Conservation (phyloP, 2,888 invertebrate species). For the Melanotus villosus region DNA sequence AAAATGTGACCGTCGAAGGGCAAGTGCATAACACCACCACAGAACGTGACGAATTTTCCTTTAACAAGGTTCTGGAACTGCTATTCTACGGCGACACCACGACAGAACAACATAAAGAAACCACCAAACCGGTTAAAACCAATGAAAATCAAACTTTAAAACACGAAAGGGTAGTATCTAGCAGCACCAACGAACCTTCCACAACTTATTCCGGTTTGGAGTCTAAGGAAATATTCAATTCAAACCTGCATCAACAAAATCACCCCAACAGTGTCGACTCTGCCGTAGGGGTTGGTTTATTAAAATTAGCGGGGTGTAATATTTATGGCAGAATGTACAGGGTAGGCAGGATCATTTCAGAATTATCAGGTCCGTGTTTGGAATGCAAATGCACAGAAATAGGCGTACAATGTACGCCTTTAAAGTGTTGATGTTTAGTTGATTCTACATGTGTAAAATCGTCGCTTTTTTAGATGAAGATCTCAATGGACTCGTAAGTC, state of each 20-base stretch:
- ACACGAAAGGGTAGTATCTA: conserved; percentile 23
- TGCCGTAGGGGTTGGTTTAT: conserved; percentile 70
- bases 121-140: conserved; percentile 2
- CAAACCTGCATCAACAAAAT: conserved; percentile 8
- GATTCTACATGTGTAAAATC: neutral
- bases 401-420: conserved; percentile 85
- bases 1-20: conserved; percentile 7
- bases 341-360: conserved; percentile 85
- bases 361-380: conserved; percentile 85
- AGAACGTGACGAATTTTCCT: conserved; percentile 70
- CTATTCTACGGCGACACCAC: conserved; percentile 64
- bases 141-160: neutral
- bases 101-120: conserved; percentile 24
- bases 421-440: conserved; percentile 70
- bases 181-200: conserved; percentile 16
- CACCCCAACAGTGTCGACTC: conserved; percentile 42
- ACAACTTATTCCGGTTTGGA: conserved; percentile 27
- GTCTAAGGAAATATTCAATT: conserved; percentile 9
- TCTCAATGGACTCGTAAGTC: neutral
- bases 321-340: conserved; percentile 92
- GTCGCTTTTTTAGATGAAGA: neutral
- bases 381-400: conserved; percentile 90
- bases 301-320: conserved; percentile 90
- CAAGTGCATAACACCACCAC: conserved; percentile 32
- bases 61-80: conserved; percentile 76